Evolutionary conservation across 2,888 invertebrate genomes (phyloP).

Genomic region (Oxycera nigricornis): DNA sequence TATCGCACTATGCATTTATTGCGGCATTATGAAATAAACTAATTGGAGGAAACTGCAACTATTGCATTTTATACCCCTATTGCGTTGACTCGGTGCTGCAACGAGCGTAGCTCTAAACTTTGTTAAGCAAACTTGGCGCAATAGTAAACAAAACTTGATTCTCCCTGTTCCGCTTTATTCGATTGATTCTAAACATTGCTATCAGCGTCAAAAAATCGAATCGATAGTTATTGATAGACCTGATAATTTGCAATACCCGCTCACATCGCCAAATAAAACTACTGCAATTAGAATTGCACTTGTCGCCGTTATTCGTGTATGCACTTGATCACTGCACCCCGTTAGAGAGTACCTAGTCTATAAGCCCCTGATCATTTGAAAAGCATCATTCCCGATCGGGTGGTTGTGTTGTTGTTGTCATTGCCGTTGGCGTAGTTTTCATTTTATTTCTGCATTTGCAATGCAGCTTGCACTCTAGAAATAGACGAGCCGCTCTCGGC

Average conservation of each 20-base stretch:
- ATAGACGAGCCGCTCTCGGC: background rate
- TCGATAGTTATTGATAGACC: background rate
- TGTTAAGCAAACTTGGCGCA: background rate
- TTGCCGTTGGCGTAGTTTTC: background rate
- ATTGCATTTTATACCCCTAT: constrained; percentile 17
- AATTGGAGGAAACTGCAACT: background rate
- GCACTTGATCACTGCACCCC: background rate
- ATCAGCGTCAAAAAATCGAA: background rate
- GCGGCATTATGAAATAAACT: background rate
- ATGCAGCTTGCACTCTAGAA: background rate
- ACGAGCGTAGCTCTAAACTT: background rate
- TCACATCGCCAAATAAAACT: too few relatives aligned
- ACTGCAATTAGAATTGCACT: background rate
- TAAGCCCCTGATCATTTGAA: background rate
- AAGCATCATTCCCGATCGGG: background rate
- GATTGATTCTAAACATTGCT: background rate
- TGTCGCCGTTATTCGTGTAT: background rate
- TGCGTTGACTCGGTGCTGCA: background rate
- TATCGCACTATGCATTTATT: background rate
- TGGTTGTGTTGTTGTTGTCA: too few relatives aligned
- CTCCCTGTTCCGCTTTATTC: background rate
- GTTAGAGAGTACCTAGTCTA: background rate
- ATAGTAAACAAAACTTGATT: constrained; percentile 10
- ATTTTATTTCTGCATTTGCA: background rate
- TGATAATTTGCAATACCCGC: background rate